Evolutionary conservation across 2,113 vertebrate genomes (phyloP).

Genomic region (Rhabdornis inornatus): DNA sequence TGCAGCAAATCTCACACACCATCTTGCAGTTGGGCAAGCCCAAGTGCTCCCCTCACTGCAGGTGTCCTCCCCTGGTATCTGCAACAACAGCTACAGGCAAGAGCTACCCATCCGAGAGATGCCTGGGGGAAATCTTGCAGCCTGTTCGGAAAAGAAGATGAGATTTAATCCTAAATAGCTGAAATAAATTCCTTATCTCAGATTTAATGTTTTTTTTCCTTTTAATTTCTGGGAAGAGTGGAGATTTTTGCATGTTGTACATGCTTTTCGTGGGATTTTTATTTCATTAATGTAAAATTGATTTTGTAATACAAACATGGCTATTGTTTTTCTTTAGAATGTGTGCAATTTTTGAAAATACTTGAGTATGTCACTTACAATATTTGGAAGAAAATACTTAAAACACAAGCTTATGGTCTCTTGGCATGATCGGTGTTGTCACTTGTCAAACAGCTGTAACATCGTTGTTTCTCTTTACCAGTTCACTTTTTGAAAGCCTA

Average conservation of each 20-base stretch:
- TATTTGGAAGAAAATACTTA: background rate
- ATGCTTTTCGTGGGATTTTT: background rate
- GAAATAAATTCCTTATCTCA: background rate
- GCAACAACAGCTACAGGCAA: background rate
- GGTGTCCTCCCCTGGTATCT: background rate
- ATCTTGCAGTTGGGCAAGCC: background rate
- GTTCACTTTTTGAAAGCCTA: background rate
- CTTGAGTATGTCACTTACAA: background rate
- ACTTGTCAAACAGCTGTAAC: background rate
- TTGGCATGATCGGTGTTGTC: background rate
- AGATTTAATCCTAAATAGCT: background rate
- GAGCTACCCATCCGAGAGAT: background rate
- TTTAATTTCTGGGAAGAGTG: background rate
- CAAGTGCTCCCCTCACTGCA: background rate
- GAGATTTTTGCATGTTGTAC: slow-evolving; percentile 44
- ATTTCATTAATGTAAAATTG: background rate
- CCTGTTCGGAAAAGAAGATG: background rate
- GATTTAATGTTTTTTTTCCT: background rate
- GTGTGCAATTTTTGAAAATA: background rate
- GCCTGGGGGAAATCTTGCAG: background rate
- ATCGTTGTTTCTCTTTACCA: background rate
- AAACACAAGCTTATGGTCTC: background rate
- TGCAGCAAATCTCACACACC: background rate
- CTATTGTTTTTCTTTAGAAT: background rate
- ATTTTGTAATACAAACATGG: background rate